A percentile compares a stretch with the other conserved stretches of the same genome.
Conservation (phyloP, 2,888 invertebrate genomes). For the Tipula helvola region DNA sequence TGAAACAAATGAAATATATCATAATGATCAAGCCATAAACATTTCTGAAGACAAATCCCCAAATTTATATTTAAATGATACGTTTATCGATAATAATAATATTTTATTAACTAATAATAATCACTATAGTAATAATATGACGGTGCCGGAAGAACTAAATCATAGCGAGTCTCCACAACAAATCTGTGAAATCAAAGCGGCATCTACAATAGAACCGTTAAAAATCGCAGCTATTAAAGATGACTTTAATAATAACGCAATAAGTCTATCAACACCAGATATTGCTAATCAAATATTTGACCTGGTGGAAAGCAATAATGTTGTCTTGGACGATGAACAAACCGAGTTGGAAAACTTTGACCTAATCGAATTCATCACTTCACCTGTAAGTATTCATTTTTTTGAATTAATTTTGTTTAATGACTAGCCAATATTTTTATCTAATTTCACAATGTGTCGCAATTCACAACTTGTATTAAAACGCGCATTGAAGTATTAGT, state of each 20-base stretch:
- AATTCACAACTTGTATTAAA: not conserved
- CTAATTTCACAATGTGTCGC: not conserved
- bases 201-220: not conserved
- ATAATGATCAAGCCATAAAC: not conserved
- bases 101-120: not conserved
- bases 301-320: not conserved
- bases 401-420: not conserved
- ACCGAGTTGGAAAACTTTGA: not conserved
- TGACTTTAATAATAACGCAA: not conserved
- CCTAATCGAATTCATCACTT: not conserved
- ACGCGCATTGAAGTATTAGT: not conserved
- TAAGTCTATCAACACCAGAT: not conserved
- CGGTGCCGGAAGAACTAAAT: not conserved
- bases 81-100: not conserved
- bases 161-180: not conserved
- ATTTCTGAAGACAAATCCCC: constrained; percentile 8
- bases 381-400: not conserved
- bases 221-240: not conserved
- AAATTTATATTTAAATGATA: not conserved
- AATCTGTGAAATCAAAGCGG: not conserved
- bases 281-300: not conserved
- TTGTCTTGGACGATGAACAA: not conserved
- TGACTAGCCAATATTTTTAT: not conserved
- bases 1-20: not conserved
- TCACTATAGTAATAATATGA: not conserved